Conservation (phyloP, 1,140 invertebrate species). For the Drosophila grimshawi region DNA sequence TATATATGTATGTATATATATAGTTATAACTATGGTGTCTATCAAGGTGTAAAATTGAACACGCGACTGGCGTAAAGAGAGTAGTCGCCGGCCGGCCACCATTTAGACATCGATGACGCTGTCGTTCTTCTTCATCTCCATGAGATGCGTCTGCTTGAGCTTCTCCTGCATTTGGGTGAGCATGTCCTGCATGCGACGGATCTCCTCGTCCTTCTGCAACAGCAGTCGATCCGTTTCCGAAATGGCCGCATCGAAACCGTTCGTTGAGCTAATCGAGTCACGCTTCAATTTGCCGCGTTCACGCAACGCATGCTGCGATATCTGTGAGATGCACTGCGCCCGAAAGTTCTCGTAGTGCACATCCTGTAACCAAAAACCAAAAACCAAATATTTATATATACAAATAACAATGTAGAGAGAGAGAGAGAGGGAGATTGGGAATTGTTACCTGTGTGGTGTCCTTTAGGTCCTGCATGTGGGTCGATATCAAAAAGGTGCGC, state of each 20-base stretch:
- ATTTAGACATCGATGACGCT: constrained; percentile 92
- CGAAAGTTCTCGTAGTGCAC: constrained; percentile 99
- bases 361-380: constrained; percentile 86
- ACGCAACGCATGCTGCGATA: constrained; percentile 92
- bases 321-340: constrained; percentile 94
- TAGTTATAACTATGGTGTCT: constrained; percentile 36
- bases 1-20: constrained; percentile 27
- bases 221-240: constrained; percentile 94
- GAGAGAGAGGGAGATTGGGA: too few relatives aligned
- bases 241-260: constrained; percentile 90
- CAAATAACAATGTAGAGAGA: too few relatives aligned
- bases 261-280: constrained; percentile 91
- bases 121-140: constrained; percentile 89
- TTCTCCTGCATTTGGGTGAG: constrained; percentile 98
- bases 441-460: constrained; percentile 92
- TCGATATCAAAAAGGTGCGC: constrained; percentile 97
- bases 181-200: constrained; percentile 98
- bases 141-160: constrained; percentile 90
- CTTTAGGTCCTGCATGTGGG: constrained; percentile 98
- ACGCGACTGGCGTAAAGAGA: constrained; percentile 32
- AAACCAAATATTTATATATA: background rate
- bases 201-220: constrained; percentile 97
- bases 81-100: background rate
- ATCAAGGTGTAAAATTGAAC: constrained; percentile 68
- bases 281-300: constrained; percentile 94